These are phyloP conservation scores for Darevskia mixta DNA, from an alignment of 2,797 vertebrate genomes.

Conservation along the genomic window DNA sequence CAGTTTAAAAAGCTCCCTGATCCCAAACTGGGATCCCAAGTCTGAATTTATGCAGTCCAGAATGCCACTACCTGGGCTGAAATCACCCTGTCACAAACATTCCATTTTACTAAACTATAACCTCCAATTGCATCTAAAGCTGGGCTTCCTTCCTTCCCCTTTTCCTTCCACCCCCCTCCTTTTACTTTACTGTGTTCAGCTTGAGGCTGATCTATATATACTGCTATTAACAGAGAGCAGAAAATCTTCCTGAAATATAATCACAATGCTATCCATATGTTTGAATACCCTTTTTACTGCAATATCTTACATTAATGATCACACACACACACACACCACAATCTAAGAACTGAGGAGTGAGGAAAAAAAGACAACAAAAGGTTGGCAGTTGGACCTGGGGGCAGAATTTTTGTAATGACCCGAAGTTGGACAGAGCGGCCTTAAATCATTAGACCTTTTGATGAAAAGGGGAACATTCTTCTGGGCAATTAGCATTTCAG, in stretches of 20 bases:
- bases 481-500: conserved; percentile 50
- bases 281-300: neutral
- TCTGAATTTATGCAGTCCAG: neutral
- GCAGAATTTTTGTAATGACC: neutral
- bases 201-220: neutral
- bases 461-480: conserved; percentile 42
- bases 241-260: conserved; percentile 21
- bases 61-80: neutral
- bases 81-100: neutral
- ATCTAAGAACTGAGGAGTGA: conserved; percentile 22
- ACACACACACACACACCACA: neutral
- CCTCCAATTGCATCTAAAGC: neutral
- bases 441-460: conserved; percentile 51
- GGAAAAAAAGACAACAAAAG: neutral
- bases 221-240: neutral
- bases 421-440: conserved; percentile 40
- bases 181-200: neutral
- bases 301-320: conserved; percentile 2
- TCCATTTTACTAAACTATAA: neutral
- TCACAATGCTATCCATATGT: neutral
- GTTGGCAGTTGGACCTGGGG: neutral
- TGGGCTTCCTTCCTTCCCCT: neutral
- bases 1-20: neutral
- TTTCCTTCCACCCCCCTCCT: neutral
- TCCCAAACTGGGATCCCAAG: neutral